Evolutionary conservation across 2,888 invertebrate species (phyloP), one percentile per base, ranked within the genome.

Genomic region (Octodonta nipae): DNA sequence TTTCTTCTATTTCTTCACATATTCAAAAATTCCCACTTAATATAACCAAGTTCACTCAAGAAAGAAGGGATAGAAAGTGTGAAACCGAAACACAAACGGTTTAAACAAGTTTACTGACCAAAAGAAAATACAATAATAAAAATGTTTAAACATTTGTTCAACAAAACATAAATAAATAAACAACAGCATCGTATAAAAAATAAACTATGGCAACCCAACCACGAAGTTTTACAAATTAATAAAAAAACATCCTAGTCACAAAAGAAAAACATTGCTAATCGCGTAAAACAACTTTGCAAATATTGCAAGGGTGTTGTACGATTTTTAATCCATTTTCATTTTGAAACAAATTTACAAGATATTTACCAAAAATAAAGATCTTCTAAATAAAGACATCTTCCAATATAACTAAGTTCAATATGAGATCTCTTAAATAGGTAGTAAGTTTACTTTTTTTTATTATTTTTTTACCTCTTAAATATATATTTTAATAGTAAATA

Each of bases 391-490:
- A 54, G 54, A 50, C 50, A 51, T 50, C 39, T 50, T 45, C 44
- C 35, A 34, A 45, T 45, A 56, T 49, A 58, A 58, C 57, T 59
- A 58, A 56, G 51, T 58, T 57, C 56, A 57, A 53, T 60, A 61
- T 63, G 63, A 62, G 61, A 63, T 63, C 61, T 61, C 58, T 58
- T 61, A 60, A 54, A 55, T 60, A 60, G 59, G 60, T 59, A 57
- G 54, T 57, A 58, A 54, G 52, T 58, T n/a, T 58, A 54, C 54
- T 57, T 60, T 4, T 56, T 46, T 40, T 44, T 46, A 47, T 52
- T 50, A 52, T 55, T 55, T 50, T 51, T 40, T 47, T 48, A 45
- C 37, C 37, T 41, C 33, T 26, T 34, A 37, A 31, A 46, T 48
- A 44, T 49, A 45, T 47, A 51, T 54, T 55, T 50, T 54, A 54